Conservation (phyloP, 2,113 vertebrate genomes). For the Empidonax alnorum region DNA sequence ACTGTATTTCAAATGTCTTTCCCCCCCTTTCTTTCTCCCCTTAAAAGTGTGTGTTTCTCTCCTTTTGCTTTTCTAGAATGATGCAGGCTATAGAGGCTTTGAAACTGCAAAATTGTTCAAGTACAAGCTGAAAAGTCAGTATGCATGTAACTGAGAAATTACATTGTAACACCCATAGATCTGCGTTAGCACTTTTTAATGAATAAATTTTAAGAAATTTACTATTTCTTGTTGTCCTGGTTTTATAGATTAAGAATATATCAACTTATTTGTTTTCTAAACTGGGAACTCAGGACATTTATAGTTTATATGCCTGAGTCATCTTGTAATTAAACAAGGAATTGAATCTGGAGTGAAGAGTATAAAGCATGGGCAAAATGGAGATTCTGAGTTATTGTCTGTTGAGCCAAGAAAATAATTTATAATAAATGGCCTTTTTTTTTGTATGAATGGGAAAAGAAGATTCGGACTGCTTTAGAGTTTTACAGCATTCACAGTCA, state of each 20-base stretch:
- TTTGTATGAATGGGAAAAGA: not conserved
- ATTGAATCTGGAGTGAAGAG: not conserved
- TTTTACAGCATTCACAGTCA: not conserved
- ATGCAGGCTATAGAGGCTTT: not conserved
- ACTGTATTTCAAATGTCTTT: not conserved
- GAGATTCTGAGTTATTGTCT: not conserved
- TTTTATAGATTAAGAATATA: not conserved
- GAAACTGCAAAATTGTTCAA: not conserved
- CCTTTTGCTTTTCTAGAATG: not conserved
- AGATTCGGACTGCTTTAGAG: not conserved
- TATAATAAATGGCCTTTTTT: not conserved
- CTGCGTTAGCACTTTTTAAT: not conserved
- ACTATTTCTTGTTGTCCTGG: not conserved
- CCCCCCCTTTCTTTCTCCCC: accelerated
- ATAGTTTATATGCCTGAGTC: not conserved
- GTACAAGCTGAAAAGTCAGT: not conserved
- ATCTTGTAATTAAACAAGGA: not conserved
- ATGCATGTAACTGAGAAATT: not conserved
- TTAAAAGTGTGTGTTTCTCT: not conserved
- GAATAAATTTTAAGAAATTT: not conserved
- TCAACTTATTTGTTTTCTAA: not conserved
- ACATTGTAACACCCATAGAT: not conserved
- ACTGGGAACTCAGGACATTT: not conserved
- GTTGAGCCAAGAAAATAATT: slow-evolving; percentile 16
- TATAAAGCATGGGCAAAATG: not conserved